Evolutionary conservation across 2,113 vertebrate species (phyloP).

Genomic region (Eulemur macaco): DNA sequence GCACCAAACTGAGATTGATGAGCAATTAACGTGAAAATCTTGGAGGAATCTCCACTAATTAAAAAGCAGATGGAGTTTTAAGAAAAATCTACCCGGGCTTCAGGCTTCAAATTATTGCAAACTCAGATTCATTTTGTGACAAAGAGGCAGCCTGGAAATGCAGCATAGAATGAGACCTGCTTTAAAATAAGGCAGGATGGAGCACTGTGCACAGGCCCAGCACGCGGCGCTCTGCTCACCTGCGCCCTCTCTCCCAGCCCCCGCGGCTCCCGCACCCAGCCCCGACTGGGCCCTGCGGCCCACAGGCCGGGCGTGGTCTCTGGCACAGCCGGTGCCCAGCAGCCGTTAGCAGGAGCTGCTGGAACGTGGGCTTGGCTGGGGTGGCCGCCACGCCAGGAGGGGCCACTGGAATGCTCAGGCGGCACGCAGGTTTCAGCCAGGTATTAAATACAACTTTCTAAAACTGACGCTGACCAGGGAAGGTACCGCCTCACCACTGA

Average conservation of each 20-base stretch:
- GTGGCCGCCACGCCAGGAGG: accelerated
- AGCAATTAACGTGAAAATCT: not conserved
- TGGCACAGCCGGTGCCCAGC: too few relatives aligned
- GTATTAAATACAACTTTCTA: not conserved
- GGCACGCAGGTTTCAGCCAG: too few relatives aligned
- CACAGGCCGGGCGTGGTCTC: not conserved
- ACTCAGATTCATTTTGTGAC: too few relatives aligned
- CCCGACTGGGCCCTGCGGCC: accelerated
- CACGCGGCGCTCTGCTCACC: accelerated
- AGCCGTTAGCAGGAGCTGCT: not conserved
- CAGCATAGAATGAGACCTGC: not conserved
- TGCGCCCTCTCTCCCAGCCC: accelerated
- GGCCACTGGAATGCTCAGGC: not conserved
- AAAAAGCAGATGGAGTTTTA: conserved; percentile 26
- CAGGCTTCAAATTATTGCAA: not conserved
- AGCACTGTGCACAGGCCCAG: accelerated
- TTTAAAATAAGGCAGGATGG: accelerated
- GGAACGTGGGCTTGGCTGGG: not conserved
- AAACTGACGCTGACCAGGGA: not conserved
- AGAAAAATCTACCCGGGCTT: not conserved
- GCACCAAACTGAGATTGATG: not conserved
- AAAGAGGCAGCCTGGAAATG: not conserved
- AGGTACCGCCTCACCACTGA: accelerated
- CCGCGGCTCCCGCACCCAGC: not conserved
- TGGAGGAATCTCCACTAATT: not conserved